These are phyloP conservation scores for Cephalotes varians DNA, from an alignment of 2,888 invertebrate genomes.

Conservation along the genomic window DNA sequence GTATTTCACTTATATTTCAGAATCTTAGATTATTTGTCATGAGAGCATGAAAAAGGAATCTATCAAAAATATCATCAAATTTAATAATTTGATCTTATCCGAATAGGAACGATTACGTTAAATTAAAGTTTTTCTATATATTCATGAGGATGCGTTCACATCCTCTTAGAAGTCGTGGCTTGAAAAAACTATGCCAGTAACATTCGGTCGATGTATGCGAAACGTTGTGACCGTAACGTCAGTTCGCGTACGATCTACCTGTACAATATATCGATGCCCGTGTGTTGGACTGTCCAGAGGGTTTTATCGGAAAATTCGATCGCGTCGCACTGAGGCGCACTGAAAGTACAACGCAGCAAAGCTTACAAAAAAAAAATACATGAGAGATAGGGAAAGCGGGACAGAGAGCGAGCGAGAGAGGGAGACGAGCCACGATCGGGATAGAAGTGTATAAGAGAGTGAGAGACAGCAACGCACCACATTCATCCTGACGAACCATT, in stretches of 20 bases:
- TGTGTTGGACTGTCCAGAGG: slow-evolving; percentile 57
- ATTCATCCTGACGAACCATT: slow-evolving; percentile 80
- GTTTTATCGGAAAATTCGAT: slow-evolving; percentile 76
- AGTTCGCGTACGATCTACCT: slow-evolving; percentile 58
- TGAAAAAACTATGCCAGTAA: slow-evolving; percentile 57
- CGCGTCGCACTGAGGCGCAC: slow-evolving; percentile 62
- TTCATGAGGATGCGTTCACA: not conserved
- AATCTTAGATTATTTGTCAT: not conserved
- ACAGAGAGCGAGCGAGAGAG: slow-evolving; percentile 30
- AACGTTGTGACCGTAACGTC: slow-evolving; percentile 44
- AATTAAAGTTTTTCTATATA: not conserved
- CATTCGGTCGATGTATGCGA: slow-evolving; percentile 58
- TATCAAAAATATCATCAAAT: not conserved
- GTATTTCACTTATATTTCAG: not conserved
- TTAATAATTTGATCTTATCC: not conserved
- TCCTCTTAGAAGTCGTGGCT: slow-evolving; percentile 6
- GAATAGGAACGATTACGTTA: not conserved
- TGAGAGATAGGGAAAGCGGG: slow-evolving; percentile 31
- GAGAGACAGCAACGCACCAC: slow-evolving; percentile 67
- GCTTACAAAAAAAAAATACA: slow-evolving; percentile 57
- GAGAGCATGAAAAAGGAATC: not conserved
- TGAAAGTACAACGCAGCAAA: slow-evolving; percentile 56
- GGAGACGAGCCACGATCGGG: slow-evolving; percentile 20
- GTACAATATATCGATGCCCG: slow-evolving; percentile 58
- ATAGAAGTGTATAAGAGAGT: slow-evolving; percentile 43